Evolutionary conservation across 2,888 invertebrate species (phyloP), one percentile per base, ranked within the genome.

Genomic region (Acrobasis repandana): DNA sequence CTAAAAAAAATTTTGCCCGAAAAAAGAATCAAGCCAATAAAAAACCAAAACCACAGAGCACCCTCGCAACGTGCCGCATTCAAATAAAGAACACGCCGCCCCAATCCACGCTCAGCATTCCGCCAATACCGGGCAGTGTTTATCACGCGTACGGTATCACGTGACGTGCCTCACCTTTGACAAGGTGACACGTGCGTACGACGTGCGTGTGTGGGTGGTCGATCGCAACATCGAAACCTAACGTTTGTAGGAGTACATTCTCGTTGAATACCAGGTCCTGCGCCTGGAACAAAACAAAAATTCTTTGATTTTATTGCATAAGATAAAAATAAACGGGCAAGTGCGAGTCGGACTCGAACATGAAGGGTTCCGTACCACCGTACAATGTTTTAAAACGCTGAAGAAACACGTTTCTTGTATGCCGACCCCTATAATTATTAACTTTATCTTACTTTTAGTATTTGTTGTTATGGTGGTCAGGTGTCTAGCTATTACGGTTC

Each of bases 121-220:
- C 65, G 38, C 52, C 36, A 16, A 58, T 36, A 11, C 48, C 38
- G 38, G 48, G 20, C 20, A 2, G 6, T 28, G 28, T 28, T 28
- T 28, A 28, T 28, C 28, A 28, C 33, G 48, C 48, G 34, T 36
- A 60, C 64, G 67, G 64, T 66, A 71, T 71, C 75, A 71, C 70
- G 72, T 64, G 67, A 72, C 65, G 61, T 78, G 85, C 81, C 90
- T 91, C 93, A 97, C 98, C 98, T 95, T 97, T 96, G 68, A 98
- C 98, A 86, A 98, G 94, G 90, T 98, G 97, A 93, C 98, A 99
- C 83, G 98, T 98, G 82, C 96, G 96, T 62, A 99, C 98, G 70
- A 99, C 98, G 91, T 98, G 97, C 43, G 98, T 97, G 88, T 99
- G 99, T 2, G 99, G 99, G 93, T 99, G 98, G 90, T 99, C 98